These are phyloP conservation scores for Mobula birostris DNA, from an alignment of 2,113 vertebrate genomes.

Conservation along the genomic window DNA sequence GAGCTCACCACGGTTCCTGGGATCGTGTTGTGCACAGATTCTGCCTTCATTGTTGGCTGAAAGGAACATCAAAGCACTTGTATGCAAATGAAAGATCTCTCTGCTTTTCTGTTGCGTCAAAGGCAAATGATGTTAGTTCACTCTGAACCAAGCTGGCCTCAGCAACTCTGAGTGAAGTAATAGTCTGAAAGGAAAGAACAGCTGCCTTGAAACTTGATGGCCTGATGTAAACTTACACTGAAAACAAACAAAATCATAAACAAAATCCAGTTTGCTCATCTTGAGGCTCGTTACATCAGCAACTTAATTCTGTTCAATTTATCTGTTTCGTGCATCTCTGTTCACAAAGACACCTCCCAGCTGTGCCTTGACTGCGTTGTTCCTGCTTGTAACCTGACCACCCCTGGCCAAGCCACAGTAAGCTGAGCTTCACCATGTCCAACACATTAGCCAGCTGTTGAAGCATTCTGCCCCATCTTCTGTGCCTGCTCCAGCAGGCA, in stretches of 20 bases:
- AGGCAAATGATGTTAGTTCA: neutral
- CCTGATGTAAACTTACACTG: neutral
- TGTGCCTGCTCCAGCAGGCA: neutral
- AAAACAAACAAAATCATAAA: neutral
- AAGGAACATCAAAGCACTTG: neutral
- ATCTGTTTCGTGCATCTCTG: neutral
- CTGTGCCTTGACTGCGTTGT: neutral
- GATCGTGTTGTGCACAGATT: neutral
- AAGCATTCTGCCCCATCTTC: neutral
- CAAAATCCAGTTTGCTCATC: neutral
- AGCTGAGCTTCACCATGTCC: slow-evolving; percentile 15
- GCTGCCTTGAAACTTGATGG: neutral
- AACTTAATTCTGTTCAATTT: neutral
- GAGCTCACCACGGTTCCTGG: neutral
- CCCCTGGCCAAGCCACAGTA: neutral
- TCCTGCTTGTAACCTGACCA: slow-evolving; percentile 21
- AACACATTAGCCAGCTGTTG: slow-evolving; percentile 19
- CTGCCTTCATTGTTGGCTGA: too few relatives aligned
- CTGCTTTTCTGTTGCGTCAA: neutral
- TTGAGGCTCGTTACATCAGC: neutral
- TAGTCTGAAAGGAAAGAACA: neutral
- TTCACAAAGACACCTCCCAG: neutral
- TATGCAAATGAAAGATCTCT: neutral
- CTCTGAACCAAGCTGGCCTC: neutral
- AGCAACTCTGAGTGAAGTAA: too few relatives aligned